Evolutionary conservation across 2,888 invertebrate species (phyloP).

Genomic region (Myopa tessellatipennis): DNA sequence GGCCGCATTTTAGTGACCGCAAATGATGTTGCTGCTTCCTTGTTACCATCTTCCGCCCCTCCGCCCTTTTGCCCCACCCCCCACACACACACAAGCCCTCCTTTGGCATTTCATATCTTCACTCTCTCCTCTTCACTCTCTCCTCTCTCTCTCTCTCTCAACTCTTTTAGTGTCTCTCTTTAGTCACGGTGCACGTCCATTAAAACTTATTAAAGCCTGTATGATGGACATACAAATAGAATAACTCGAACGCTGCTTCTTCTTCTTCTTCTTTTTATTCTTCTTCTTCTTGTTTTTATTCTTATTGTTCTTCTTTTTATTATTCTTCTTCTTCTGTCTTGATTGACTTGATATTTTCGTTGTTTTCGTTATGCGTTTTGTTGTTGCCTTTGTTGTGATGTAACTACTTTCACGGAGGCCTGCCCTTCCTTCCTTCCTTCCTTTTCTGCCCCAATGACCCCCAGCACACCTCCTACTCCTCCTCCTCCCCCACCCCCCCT

Average conservation of each 20-base stretch:
- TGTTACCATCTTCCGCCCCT: not conserved
- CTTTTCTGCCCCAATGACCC: not conserved
- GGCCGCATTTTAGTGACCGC: slow-evolving; percentile 24
- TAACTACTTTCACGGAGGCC: not conserved
- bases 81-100: no score
- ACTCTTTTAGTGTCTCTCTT: not conserved
- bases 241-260: not conserved
- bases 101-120: not conserved
- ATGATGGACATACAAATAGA: slow-evolving; percentile 19
- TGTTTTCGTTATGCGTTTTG: no score
- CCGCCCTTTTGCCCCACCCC: no score
- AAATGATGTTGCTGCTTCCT: slow-evolving; percentile 11
- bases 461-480: no score
- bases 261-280: not conserved
- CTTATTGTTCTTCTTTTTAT: no score
- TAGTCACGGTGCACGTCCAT: not conserved
- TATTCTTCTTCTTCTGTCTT: not conserved
- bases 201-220: slow-evolving; percentile 27
- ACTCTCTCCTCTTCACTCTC: not conserved
- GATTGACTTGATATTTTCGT: no score
- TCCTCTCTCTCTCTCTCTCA: not conserved
- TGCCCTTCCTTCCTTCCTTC: not conserved
- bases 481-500: no score
- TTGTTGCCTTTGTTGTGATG: not conserved
- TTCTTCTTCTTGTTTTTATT: not conserved